Evolutionary conservation across 2,797 vertebrate genomes (phyloP), one percentile per base, ranked within the genome.

Genomic region (Bovichtus diacanthus): DNA sequence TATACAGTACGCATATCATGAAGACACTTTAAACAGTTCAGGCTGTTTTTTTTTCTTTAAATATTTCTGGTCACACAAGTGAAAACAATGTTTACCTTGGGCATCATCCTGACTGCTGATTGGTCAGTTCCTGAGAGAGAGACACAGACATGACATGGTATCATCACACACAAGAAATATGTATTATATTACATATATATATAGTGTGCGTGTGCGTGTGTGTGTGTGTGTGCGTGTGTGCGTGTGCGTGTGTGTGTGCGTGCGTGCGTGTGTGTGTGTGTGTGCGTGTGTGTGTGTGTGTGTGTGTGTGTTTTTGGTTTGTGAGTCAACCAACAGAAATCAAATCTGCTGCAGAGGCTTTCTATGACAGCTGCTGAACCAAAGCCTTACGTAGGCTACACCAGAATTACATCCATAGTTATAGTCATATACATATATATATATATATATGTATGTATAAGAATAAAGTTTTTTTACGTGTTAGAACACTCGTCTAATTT

Each of bases 51-150:
- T 4, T 27, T 27, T n/a, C 27, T 4, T 27, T 27, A 27, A 27
- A 27, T 27, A 27, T 27, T 27, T 27, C 27, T 27, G 4, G 27
- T 27, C 27, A 4, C 27, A 27, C 27, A 27, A 27, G 27, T 9
- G 18, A 18, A 43, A 16, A 11, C 16, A 10, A 39, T 31, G 10
- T 70, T 86, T 83, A 95, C 95, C 95, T 95, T 95, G 13, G 93
- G 93, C 94, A 95, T 95, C 95, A 95, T 95, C 92, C 90, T 94
- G 81, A 60, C 90, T 69, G 82, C 83, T 84, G 88, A 90, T 70
- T 87, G 76, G 88, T 83, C 78, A 43, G 81, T 76, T 87, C 80
- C 91, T 90, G 70, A 62, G 59, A 61, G 43, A 69, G 43, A 69
- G 6, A 75, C 18, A 75, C 18, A 82, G 4, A 80, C 15, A 49